Base-by-base conservation (phyloP, 2,888 invertebrate genomes). In the Pandemis corylana region DNA sequence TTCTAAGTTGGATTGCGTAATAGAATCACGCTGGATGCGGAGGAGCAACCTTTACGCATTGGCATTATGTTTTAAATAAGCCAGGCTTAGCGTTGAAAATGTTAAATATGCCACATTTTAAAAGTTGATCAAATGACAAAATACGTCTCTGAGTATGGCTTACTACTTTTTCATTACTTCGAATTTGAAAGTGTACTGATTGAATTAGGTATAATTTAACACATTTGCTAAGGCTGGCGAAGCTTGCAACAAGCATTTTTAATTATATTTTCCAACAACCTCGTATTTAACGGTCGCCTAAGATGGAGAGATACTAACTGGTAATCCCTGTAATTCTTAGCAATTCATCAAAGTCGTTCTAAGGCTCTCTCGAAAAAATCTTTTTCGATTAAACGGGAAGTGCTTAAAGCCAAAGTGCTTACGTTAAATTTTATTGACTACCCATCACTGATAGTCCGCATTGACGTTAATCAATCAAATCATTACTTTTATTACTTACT, bases 261-360 rank as follows among this genome's bases (percentile, higher is more conserved):
- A 59, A 59, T 59, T 59, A 59, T 46, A 36, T 61, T 36, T 61
- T 61, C 6, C n/a, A 13, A 61, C n/a, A 61, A 59, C 7, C 12
- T 28, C 10, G n/a, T 9, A 12, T 15, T 68, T 73, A 59, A 59
- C 53, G 28, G 56, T 49, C 20, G 49, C 13, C 51, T 56, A 36
- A 59, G 51, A 36, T 15, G 28, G 53, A 41, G 56, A 13, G 28
- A 6, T 68, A 68, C 69, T 65, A 51, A 28, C 61, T 20, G 65
- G 42, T 74, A 74, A 74, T 74, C 74, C 65, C 49, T 66, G 59
- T 66, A 61, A 70, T 70, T 74, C 69, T 69, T 51, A 65, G 69
- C 69, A 66, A 74, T 74, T 74, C 65, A 74, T 74, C 69, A 74
- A 74, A 61, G 74, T 74, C 74, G 51, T 59, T 46, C 49, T 51